Evolutionary conservation across 1,140 invertebrate genomes (phyloP).

Genomic region (Campoletis sonorensis): DNA sequence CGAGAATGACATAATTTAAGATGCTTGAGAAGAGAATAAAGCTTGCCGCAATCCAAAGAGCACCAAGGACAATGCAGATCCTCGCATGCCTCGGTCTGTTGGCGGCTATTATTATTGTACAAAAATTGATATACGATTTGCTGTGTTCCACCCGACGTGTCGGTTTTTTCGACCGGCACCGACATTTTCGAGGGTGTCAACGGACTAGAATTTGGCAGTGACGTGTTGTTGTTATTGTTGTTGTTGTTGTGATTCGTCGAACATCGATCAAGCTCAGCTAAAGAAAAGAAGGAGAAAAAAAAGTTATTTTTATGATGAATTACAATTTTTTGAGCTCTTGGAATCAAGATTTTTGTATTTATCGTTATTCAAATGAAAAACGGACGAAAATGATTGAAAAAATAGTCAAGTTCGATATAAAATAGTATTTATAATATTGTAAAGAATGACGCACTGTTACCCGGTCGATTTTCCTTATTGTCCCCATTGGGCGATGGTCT

Average conservation of each 20-base stretch:
- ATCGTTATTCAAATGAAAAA: slow-evolving; percentile 38
- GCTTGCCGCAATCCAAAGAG: slow-evolving; percentile 89
- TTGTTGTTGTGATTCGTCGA: slow-evolving; percentile 64
- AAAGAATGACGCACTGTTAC: slow-evolving; percentile 67
- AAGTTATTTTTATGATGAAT: too few species aligned
- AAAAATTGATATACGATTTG: slow-evolving; percentile 97
- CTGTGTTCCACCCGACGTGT: slow-evolving; percentile 67
- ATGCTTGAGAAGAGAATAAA: slow-evolving; percentile 95
- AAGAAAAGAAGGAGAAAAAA: slow-evolving; percentile 49
- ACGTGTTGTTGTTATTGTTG: slow-evolving; percentile 56
- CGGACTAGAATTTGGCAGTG: slow-evolving; percentile 71
- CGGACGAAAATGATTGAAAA: too few species aligned
- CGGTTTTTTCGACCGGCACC: slow-evolving; percentile 64
- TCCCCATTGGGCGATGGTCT: slow-evolving; percentile 77
- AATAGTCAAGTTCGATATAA: neutral
- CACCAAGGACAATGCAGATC: slow-evolving; percentile 97
- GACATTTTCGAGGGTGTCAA: slow-evolving; percentile 67
- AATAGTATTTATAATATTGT: too few species aligned
- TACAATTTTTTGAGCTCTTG: too few species aligned
- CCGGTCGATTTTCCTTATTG: slow-evolving; percentile 81
- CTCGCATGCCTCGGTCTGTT: slow-evolving; percentile 95
- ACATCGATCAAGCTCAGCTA: slow-evolving; percentile 70
- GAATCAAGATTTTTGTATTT: too few species aligned
- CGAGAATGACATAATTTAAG: slow-evolving; percentile 94
- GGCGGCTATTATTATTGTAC: slow-evolving; percentile 95